Base-by-base conservation (phyloP, 2,113 vertebrate species). In the Myxocyprinus asiaticus region DNA sequence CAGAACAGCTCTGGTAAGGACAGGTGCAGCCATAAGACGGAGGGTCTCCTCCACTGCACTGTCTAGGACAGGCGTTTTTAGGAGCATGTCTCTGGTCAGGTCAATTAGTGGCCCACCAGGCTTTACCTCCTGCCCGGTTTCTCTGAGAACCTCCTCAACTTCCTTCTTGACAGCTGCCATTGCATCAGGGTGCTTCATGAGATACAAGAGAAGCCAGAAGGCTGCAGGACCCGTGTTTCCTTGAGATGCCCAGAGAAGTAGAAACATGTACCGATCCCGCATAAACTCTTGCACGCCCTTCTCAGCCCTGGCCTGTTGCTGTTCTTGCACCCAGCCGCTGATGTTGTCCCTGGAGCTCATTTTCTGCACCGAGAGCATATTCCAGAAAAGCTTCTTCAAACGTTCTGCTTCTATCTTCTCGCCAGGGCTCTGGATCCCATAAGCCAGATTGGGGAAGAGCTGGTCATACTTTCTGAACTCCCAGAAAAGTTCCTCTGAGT, bases 221-320 rank as follows among this genome's bases (percentile, higher is more conserved):
- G 94, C 73, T 5, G 93, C 86, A 0, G 96, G 94, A 0, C 96
- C 96, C 0, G 96, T 97, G 84, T 98, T 99, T 0, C 95, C 90
- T 81, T 97, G 97, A 48, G 97, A 95, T 0, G 95, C 96, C 96
- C 96, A 98, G 7, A 98, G 95, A 3, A 98, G 92, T 84, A 96
- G 70, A 66, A 99, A 94, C 93, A 94, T 95, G 84, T 93, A 94
- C 6, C 90, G 91, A 80, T 88, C 86, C 75, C 90, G 85, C 95
- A 96, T 97, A 15, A 82, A 81, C 0, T 92, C 87, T 0, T 90
- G 50, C 2, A 91, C 68, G 0, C 93, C 93, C 0, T 0, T 0
- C 58, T 95, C 94, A 4, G 75, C 80, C 76, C 92, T 89, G 7
- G 42, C 1, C 42, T 90, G 89, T 5, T 90, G 85, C 65, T 94